Base-by-base conservation (phyloP, 2,888 invertebrate species). In the Thera britannica region DNA sequence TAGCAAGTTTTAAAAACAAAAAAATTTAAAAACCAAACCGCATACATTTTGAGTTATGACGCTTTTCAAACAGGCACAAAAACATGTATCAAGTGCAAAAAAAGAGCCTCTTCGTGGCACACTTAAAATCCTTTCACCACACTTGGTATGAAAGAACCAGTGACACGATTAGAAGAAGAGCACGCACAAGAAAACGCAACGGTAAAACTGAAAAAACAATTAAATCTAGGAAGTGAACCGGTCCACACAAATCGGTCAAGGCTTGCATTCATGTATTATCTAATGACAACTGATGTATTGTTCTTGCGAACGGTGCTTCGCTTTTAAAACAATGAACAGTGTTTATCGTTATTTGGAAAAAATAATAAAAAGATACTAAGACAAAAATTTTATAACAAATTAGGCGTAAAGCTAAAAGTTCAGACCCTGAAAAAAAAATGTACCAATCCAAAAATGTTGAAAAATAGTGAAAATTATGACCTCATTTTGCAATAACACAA, bases 161-260 rank as follows among this genome's bases (percentile, higher is more conserved):
- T 23, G 23, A 23, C 23, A 23, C 23, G 23, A 23, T 23, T 23
- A 23, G 23, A 23, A 23, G 23, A 23, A 23, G 23, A 23, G 23
- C 23, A 23, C 23, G 23, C 23, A 23, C 23, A 23, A 23, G 23
- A 23, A 23, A 23, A 62, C 35, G 11, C 34, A 68, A 68, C 68
- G 58, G 63, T 63, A 65, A 12, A 68, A 72, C 67, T 60, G 11
- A 51, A 67, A 52, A 52, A 68, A 71, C 72, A 74, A 72, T 74
- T 71, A 74, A 71, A 70, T 60, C 61, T 72, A 71, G 74, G 72
- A 71, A 71, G 68, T 66, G 46, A 72, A 68, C 62, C 65, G 68
- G 72, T 70, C 58, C 68, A 68, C 49, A 54, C 67, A 68, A 72
- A 72, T 74, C 71, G 71, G 71, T 67, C 72, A 72, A 74, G 74